phyloP scores from a whole-genome alignment of 2,888 invertebrate genomes.

The Nephrotoma flavescens region DNA sequence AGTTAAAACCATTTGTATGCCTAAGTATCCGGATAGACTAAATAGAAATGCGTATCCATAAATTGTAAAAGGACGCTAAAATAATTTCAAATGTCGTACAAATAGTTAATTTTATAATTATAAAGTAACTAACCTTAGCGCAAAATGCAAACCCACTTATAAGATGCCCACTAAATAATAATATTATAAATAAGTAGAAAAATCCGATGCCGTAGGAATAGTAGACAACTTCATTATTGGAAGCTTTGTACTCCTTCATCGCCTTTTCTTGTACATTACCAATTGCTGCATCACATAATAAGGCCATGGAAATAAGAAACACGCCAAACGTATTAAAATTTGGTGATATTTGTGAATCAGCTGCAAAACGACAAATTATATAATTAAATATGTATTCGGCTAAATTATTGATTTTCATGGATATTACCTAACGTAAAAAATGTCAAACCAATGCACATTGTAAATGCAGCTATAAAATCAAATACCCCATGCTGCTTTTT shows the following conservation, averaged over 20 bases:
- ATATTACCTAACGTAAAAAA: constrained; percentile 65
- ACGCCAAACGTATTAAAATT: constrained; percentile 57
- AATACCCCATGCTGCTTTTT: constrained; percentile 70
- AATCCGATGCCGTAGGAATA: constrained; percentile 87
- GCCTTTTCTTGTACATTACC: constrained; percentile 95
- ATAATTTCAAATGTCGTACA: constrained; percentile 16
- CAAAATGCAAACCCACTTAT: constrained; percentile 62
- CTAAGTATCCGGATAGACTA: constrained; percentile 80
- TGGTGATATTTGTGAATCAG: constrained; percentile 60
- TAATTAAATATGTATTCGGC: background rate
- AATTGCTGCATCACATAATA: constrained; percentile 88
- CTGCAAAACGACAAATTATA: constrained; percentile 30
- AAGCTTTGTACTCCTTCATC: constrained; percentile 69
- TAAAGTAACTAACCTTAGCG: constrained; percentile 41
- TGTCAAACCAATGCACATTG: constrained; percentile 81
- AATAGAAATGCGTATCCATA: constrained; percentile 78
- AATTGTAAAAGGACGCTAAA: constrained; percentile 53
- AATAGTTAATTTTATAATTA: background rate
- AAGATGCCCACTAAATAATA: constrained; percentile 58
- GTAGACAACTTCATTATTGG: constrained; percentile 82
- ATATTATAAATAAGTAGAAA: constrained; percentile 59
- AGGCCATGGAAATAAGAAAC: constrained; percentile 63
- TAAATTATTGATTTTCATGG: background rate
- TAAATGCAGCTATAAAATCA: constrained; percentile 68
- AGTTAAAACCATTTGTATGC: constrained; percentile 84